These are phyloP conservation scores for Patella vulgata DNA, from an alignment of 1,140 invertebrate species.

Conservation along the genomic window DNA sequence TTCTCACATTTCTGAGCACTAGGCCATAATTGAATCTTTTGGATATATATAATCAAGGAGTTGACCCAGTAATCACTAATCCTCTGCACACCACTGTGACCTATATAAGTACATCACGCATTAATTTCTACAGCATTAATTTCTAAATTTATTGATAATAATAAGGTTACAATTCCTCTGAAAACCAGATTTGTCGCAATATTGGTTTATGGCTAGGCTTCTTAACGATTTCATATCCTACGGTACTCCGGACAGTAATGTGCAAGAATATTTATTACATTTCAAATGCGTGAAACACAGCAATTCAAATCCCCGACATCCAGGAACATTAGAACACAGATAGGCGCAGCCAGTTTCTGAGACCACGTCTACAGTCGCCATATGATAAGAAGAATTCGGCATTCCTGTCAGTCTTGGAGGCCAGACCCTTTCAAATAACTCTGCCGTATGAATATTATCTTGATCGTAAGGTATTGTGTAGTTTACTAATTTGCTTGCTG, in stretches of 20 bases:
- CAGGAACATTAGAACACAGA: conserved; percentile 16
- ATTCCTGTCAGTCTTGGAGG: conserved; percentile 7
- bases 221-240: no score
- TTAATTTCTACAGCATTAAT: no score
- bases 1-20: no score
- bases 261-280: conserved; percentile 11
- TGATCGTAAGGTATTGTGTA: conserved; percentile 2
- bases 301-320: conserved; percentile 16
- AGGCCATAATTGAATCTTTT: no score
- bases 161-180: no score
- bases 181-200: no score
- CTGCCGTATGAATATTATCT: neutral
- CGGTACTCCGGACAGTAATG: neutral
- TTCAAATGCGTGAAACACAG: conserved; percentile 15
- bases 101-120: no score
- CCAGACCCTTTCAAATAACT: conserved; percentile 22
- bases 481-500: conserved; percentile 11
- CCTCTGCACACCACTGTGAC: no score
- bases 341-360: conserved; percentile 24
- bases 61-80: no score
- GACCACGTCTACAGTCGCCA: conserved; percentile 10
- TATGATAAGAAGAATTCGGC: neutral
- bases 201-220: no score
- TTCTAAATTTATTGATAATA: no score
- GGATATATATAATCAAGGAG: no score